Percentiles rank a stretch among this genome's conserved stretches.
phyloP scores from a whole-genome alignment of 2,113 vertebrate species.

The Gymnobelideus leadbeateri region DNA sequence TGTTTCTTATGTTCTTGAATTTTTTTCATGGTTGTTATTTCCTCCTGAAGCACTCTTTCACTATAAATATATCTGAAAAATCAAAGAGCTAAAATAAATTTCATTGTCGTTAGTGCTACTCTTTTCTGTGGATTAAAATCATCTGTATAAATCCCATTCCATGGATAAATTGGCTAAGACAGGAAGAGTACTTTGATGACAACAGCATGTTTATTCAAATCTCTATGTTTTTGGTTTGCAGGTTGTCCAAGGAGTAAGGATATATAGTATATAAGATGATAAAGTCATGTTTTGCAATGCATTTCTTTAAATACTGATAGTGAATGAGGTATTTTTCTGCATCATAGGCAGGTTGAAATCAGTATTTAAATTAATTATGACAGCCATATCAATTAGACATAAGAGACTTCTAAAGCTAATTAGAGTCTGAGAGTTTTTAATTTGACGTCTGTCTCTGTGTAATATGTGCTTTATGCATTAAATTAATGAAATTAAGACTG shows the following conservation, averaged over 20 bases:
- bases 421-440: constrained; percentile 87
- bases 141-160: background rate
- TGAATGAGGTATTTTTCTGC: constrained; percentile 75
- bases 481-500: constrained; percentile 90
- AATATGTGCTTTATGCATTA: constrained; percentile 88
- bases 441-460: constrained; percentile 86
- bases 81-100: background rate
- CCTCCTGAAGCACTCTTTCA: background rate
- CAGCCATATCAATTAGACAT: constrained; percentile 89
- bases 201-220: background rate
- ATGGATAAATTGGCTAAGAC: background rate
- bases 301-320: constrained; percentile 74
- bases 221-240: background rate
- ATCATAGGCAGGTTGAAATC: constrained; percentile 83
- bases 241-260: background rate
- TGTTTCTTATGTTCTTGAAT: background rate
- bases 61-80: background rate
- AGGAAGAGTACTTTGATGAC: background rate
- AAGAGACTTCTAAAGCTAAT: constrained; percentile 89
- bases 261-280: background rate
- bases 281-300: constrained; percentile 27
- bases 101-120: background rate
- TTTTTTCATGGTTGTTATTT: background rate
- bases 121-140: background rate
- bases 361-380: constrained; percentile 90